Percentiles rank a stretch among this genome's conserved stretches.
Evolutionary conservation across 2,797 vertebrate species (phyloP).

Genomic region (Peromyscus aztecus): DNA sequence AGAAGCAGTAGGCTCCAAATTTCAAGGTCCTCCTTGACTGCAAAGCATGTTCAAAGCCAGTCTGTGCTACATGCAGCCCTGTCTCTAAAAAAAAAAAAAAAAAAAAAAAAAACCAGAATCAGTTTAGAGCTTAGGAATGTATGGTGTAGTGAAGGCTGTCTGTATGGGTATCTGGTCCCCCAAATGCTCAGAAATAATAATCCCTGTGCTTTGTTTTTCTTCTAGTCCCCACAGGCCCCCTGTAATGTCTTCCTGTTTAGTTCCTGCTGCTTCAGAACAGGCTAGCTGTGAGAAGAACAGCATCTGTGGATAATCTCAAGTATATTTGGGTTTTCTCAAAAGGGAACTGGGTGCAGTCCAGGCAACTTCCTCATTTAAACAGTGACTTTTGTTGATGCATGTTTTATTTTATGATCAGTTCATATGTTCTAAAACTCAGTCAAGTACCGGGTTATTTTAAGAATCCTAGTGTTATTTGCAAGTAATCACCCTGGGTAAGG

Average conservation of each 20-base stretch:
- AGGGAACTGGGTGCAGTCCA: constrained; percentile 38
- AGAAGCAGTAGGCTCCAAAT: background rate
- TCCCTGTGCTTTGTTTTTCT: background rate
- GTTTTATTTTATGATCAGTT: constrained; percentile 62
- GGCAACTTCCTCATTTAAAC: constrained; percentile 34
- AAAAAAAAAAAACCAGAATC: background rate
- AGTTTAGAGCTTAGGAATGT: background rate
- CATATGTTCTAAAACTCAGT: constrained; percentile 51
- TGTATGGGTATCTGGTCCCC: background rate
- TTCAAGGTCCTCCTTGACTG: background rate
- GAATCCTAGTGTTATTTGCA: background rate
- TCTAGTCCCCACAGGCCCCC: background rate
- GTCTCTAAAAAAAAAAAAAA: background rate
- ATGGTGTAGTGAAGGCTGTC: background rate
- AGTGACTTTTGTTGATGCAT: constrained; percentile 14
- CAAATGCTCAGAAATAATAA: constrained; percentile 18
- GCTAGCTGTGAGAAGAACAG: constrained; percentile 11
- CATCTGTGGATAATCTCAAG: constrained; percentile 19
- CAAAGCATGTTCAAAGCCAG: background rate
- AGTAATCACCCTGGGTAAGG: background rate
- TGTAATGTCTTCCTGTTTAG: constrained; percentile 47
- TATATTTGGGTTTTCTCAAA: constrained; percentile 64
- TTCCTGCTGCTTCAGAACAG: constrained; percentile 38
- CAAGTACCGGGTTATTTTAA: constrained; percentile 38
- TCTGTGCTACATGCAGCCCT: background rate